Evolutionary conservation across 2,888 invertebrate genomes (phyloP).

Genomic region (Campoplex nolae): DNA sequence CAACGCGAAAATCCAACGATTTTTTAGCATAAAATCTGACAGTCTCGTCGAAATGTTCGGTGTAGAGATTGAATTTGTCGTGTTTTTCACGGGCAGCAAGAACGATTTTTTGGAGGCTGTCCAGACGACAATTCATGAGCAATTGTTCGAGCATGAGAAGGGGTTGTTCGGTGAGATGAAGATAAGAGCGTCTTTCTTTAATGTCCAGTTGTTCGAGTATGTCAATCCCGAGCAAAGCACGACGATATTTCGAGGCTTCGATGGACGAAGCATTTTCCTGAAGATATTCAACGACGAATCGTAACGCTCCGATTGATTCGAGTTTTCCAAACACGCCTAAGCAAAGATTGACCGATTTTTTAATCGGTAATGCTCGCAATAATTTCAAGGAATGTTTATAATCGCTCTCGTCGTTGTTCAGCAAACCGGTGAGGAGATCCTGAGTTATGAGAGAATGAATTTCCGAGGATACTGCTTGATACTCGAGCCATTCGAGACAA

Average conservation of each 20-base stretch:
- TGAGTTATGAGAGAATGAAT: slow-evolving; percentile 86
- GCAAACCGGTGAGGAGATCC: slow-evolving; percentile 86
- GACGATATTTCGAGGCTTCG: slow-evolving; percentile 86
- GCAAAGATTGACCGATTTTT: slow-evolving; percentile 88
- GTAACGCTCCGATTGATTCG: slow-evolving; percentile 87
- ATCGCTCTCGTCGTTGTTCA: slow-evolving; percentile 85
- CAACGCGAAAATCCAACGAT: slow-evolving; percentile 89
- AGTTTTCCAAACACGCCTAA: slow-evolving; percentile 88
- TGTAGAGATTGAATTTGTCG: slow-evolving; percentile 84
- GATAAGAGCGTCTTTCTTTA: slow-evolving; percentile 87
- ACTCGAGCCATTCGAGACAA: slow-evolving; percentile 90
- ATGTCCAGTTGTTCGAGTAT: slow-evolving; percentile 88
- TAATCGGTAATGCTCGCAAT: slow-evolving; percentile 87
- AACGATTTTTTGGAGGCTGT: slow-evolving; percentile 88
- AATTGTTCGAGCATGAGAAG: slow-evolving; percentile 93
- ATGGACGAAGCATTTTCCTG: slow-evolving; percentile 84
- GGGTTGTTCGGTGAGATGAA: slow-evolving; percentile 89
- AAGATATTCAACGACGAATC: slow-evolving; percentile 88
- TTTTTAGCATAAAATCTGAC: slow-evolving; percentile 92
- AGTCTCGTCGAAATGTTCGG: slow-evolving; percentile 89
- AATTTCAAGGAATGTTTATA: slow-evolving; percentile 83
- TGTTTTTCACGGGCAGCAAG: slow-evolving; percentile 86
- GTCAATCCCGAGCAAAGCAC: slow-evolving; percentile 89
- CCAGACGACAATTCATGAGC: slow-evolving; percentile 93
- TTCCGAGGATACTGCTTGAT: slow-evolving; percentile 87